A percentile compares a stretch with the other conserved stretches of the same genome.
These are phyloP conservation scores for Saccopteryx leptura DNA, from an alignment of 2,113 vertebrate species.

Conservation along the genomic window DNA sequence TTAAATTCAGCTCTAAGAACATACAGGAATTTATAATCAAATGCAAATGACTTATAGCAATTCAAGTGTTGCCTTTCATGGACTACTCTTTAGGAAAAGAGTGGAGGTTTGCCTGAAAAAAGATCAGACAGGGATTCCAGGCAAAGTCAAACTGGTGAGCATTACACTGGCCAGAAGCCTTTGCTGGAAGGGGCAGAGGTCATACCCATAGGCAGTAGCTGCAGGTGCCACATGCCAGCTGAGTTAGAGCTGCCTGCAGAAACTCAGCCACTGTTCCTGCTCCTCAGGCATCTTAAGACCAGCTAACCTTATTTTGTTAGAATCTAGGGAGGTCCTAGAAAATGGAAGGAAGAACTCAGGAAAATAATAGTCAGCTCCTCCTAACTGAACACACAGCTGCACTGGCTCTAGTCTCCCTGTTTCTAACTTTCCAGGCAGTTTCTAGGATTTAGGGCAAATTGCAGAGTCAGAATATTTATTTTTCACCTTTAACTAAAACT, in stretches of 20 bases:
- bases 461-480: background rate
- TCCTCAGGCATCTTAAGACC: background rate
- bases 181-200: background rate
- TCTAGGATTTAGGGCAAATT: background rate
- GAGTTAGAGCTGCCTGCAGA: background rate
- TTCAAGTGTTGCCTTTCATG: background rate
- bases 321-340: background rate
- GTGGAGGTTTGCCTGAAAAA: background rate
- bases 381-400: background rate
- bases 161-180: background rate
- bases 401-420: background rate
- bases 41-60: background rate
- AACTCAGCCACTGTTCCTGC: background rate
- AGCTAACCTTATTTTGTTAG: background rate
- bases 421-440: background rate
- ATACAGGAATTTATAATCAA: slow-evolving; percentile 33
- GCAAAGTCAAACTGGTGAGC: background rate
- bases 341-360: background rate
- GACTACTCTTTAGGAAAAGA: background rate
- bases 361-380: background rate
- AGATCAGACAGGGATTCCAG: background rate
- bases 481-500: slow-evolving; percentile 39
- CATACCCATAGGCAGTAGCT: background rate
- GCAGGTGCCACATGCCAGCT: background rate
- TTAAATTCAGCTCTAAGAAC: slow-evolving; percentile 25